Evolutionary conservation across 2,797 vertebrate species (phyloP).

Genomic region (Macropus fuliginosus): DNA sequence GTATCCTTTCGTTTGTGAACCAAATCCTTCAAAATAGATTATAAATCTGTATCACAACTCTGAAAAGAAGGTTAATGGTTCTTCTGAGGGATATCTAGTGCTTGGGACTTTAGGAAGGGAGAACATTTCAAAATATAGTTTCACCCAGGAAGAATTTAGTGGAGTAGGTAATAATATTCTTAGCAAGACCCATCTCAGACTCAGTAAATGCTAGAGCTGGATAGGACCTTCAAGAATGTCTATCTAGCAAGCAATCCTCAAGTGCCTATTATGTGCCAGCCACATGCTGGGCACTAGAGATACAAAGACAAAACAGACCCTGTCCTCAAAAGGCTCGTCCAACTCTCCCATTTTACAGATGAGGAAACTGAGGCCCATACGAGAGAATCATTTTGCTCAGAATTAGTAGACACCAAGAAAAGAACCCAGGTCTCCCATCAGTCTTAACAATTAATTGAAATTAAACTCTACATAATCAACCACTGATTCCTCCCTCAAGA

Average conservation of each 20-base stretch:
- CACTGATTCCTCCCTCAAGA: slow-evolving; percentile 60
- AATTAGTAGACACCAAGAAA: background rate
- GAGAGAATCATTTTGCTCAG: background rate
- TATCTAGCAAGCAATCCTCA: background rate
- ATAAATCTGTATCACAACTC: background rate
- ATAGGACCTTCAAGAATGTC: background rate
- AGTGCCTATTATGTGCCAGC: background rate
- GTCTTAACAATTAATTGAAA: slow-evolving; percentile 65
- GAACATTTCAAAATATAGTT: slow-evolving; percentile 42
- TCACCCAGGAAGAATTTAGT: slow-evolving; percentile 18
- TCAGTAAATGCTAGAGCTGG: background rate
- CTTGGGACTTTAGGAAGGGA: slow-evolving; percentile 3
- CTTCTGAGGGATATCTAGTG: background rate
- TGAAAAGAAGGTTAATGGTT: background rate
- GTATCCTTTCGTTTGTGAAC: slow-evolving; percentile 26
- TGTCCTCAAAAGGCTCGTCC: background rate
- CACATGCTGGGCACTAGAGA: background rate
- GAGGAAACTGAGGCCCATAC: background rate
- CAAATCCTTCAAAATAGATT: slow-evolving; percentile 20
- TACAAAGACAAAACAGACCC: background rate
- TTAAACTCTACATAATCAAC: slow-evolving; percentile 33
- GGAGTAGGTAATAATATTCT: background rate
- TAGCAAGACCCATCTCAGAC: background rate
- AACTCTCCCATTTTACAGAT: background rate
- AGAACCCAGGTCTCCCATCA: background rate